phyloP scores from a whole-genome alignment of 2,797 vertebrate species.

The Gobionotothen gibberifrons region DNA sequence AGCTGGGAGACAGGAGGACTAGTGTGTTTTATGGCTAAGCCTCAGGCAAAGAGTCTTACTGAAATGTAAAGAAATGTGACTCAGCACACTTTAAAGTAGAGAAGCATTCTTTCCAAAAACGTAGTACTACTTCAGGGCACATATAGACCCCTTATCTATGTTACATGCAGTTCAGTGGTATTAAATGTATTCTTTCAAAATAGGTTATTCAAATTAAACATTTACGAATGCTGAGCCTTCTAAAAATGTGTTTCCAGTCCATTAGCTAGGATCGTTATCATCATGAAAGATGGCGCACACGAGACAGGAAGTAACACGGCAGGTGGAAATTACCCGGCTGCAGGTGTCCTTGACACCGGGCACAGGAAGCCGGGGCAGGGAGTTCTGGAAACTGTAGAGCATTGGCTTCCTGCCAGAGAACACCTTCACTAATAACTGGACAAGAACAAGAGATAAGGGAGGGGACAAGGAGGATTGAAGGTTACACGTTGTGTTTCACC shows the following conservation, averaged over 20 bases:
- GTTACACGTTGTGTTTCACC: constrained; percentile 17
- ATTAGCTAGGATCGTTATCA: not conserved
- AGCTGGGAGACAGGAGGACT: not conserved
- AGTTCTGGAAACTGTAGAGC: constrained; percentile 98
- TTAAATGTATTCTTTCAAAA: not conserved
- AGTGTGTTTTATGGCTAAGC: not conserved
- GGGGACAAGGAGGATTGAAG: not conserved
- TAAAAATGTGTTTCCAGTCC: not conserved
- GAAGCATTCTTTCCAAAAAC: not conserved
- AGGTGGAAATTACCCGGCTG: constrained; percentile 75
- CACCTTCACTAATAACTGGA: constrained; percentile 88
- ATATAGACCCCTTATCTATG: too few relatives aligned
- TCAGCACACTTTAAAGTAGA: not conserved
- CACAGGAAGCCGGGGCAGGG: constrained; percentile 92
- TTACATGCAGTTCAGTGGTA: not conserved
- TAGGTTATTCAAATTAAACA: not conserved
- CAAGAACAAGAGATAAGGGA: constrained; percentile 29
- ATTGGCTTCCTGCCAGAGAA: constrained; percentile 96
- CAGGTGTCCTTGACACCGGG: constrained; percentile 91
- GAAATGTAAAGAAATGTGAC: not conserved
- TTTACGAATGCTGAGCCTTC: not conserved
- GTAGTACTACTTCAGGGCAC: too few relatives aligned
- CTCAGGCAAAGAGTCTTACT: not conserved
- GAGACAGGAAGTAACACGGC: not conserved
- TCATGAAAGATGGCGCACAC: not conserved